A percentile compares a stretch with the other conserved stretches of the same genome.
Evolutionary conservation across 2,113 vertebrate genomes (phyloP).

Genomic region (Corvus hawaiiensis): DNA sequence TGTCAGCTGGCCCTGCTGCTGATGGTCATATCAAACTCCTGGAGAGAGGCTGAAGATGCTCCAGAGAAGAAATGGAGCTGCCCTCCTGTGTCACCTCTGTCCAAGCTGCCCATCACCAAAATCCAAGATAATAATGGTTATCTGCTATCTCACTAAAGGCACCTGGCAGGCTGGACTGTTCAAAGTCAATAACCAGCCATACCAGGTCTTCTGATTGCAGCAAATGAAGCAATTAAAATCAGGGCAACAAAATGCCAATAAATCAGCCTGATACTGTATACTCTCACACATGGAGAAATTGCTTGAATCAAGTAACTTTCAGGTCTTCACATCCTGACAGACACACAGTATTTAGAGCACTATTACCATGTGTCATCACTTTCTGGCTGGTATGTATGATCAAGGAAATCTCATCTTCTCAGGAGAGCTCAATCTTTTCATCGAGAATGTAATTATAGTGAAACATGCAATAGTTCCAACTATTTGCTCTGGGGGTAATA

Average conservation of each 20-base stretch:
- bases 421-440: not conserved
- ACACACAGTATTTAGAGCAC: not conserved
- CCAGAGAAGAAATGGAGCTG: not conserved
- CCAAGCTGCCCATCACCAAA: not conserved
- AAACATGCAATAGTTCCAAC: not conserved
- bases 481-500: not conserved
- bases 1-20: not conserved
- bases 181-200: not conserved
- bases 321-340: not conserved
- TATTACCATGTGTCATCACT: not conserved
- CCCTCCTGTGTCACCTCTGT: not conserved
- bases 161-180: not conserved
- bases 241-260: not conserved
- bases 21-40: not conserved
- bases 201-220: not conserved
- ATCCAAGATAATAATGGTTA: not conserved
- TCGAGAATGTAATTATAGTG: not conserved
- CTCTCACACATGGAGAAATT: not conserved
- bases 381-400: not conserved
- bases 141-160: not conserved
- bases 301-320: not conserved
- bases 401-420: not conserved
- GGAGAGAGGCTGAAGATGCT: not conserved
- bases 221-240: not conserved
- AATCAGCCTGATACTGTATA: not conserved